Conservation (phyloP, 2,113 vertebrate species). For the Lonchura striata region DNA sequence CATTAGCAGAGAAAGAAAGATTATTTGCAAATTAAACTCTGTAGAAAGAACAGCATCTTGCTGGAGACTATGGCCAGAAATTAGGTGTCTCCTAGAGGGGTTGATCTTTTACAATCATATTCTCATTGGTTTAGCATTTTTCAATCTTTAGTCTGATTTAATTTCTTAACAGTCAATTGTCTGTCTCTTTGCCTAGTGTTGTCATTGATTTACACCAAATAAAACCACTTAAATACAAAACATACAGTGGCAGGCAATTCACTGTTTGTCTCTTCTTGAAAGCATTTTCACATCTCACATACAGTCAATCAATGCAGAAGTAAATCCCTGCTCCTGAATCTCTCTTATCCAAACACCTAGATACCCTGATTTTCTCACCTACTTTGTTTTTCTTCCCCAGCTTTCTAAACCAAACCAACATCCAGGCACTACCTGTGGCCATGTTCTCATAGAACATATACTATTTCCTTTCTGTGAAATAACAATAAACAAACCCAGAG, state of each 20-base stretch:
- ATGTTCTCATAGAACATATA: not conserved
- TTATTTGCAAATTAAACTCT: conserved; percentile 39
- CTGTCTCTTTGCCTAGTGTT: not conserved
- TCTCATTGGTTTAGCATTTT: conserved; percentile 12
- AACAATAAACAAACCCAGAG: not conserved
- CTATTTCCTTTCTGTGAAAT: not conserved
- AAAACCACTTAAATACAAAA: not conserved
- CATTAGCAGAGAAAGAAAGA: conserved; percentile 29
- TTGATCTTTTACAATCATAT: not conserved
- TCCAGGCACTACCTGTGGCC: not conserved
- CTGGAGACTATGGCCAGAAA: not conserved
- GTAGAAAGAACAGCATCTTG: conserved; percentile 4
- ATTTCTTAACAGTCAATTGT: not conserved
- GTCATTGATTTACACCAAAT: not conserved
- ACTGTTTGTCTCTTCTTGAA: not conserved
- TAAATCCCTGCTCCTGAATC: not conserved
- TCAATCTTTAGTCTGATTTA: not conserved
- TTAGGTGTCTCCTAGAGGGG: not conserved
- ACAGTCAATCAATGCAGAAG: not conserved
- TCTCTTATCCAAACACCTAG: not conserved
- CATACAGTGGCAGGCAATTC: not conserved
- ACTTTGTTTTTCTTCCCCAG: not conserved
- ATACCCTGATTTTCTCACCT: not conserved
- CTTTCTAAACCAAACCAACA: not conserved
- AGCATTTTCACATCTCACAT: not conserved